A percentile compares a stretch with the other conserved stretches of the same genome.
phyloP scores from a whole-genome alignment of 2,888 invertebrate species.

The Erebia ligea region DNA sequence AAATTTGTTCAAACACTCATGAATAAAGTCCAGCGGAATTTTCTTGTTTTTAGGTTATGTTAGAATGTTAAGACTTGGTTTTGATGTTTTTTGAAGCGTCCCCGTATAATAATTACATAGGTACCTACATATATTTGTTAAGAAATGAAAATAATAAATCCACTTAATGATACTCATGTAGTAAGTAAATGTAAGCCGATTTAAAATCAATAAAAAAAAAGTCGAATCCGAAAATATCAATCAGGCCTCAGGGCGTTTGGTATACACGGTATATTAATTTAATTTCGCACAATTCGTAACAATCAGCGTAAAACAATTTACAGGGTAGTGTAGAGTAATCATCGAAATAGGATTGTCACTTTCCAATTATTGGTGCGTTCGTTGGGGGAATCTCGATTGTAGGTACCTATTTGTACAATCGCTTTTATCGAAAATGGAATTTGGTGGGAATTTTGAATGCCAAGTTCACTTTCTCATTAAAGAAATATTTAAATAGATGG shows the following conservation, averaged over 20 bases:
- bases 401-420: conserved; percentile 44
- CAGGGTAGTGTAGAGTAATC: conserved; percentile 63
- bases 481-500: neutral
- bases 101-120: too few relatives aligned
- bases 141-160: conserved; percentile 21
- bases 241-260: conserved; percentile 37
- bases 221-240: conserved; percentile 37
- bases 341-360: conserved; percentile 78
- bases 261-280: conserved; percentile 43
- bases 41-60: too few relatives aligned
- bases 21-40: too few relatives aligned
- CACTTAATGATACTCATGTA: conserved; percentile 10
- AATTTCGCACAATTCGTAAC: conserved; percentile 48
- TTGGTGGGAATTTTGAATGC: conserved; percentile 33
- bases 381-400: conserved; percentile 58
- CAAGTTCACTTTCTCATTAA: conserved; percentile 7
- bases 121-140: too few relatives aligned
- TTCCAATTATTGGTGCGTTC: conserved; percentile 73
- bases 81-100: neutral
- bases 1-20: too few relatives aligned
- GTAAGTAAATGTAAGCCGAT: conserved; percentile 28
- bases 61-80: neutral
- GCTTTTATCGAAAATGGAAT: conserved; percentile 37
- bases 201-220: conserved; percentile 31
- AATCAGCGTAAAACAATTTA: conserved; percentile 53